Evolutionary conservation across 1,140 invertebrate species (phyloP).

Genomic region (Neomicropteryx cornuta): DNA sequence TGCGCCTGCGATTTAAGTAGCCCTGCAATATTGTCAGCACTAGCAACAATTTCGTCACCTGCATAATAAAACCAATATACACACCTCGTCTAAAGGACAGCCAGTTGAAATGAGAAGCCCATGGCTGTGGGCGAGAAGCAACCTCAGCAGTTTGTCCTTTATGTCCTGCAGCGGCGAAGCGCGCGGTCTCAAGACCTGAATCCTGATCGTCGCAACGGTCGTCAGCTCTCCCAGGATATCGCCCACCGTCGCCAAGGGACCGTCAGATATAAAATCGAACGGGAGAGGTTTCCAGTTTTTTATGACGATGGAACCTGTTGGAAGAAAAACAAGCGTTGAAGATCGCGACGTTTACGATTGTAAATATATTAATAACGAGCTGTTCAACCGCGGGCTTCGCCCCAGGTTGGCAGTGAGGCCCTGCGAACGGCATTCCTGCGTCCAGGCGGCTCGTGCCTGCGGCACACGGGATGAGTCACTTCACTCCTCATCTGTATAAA

Average conservation of each 20-base stretch:
- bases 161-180: constrained; percentile 71
- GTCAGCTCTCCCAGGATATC: constrained; percentile 88
- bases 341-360: constrained; percentile 12
- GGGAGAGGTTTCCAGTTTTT: constrained; percentile 89
- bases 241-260: constrained; percentile 72
- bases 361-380: no score
- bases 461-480: no score
- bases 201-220: constrained; percentile 79
- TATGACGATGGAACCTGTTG: constrained; percentile 72
- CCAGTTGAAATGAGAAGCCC: constrained; percentile 74
- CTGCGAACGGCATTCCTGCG: no score
- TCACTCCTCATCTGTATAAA: no score
- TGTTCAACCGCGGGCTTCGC: no score
- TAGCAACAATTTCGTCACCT: no score
- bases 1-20: no score
- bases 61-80: no score
- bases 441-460: no score
- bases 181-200: constrained; percentile 75
- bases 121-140: constrained; percentile 79
- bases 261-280: constrained; percentile 83
- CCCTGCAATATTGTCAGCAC: no score
- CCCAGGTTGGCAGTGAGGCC: no score
- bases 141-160: constrained; percentile 84
- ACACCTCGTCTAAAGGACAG: constrained; percentile 88
- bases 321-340: no score